Conservation (phyloP, 2,797 vertebrate species). For the Rhinophrynus dorsalis region DNA sequence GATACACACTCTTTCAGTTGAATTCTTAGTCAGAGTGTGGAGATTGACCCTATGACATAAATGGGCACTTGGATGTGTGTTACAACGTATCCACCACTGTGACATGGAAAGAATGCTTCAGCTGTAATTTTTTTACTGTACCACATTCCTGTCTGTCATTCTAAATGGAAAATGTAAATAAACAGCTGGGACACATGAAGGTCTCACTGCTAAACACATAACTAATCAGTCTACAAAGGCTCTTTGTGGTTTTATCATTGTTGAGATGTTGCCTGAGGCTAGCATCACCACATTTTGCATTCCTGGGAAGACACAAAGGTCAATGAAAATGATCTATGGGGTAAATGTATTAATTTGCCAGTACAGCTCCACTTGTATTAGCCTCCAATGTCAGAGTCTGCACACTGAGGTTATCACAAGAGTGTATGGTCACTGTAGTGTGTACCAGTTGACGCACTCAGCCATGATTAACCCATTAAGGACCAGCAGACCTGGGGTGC, state of each 20-base stretch:
- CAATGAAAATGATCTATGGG: neutral
- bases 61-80: neutral
- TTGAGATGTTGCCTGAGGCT: neutral
- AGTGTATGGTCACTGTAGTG: too few relatives aligned
- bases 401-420: too few relatives aligned
- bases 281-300: neutral
- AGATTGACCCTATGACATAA: neutral
- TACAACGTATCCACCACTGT: neutral
- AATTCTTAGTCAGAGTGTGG: too few relatives aligned
- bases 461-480: too few relatives aligned
- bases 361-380: too few relatives aligned
- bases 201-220: neutral
- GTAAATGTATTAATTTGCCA: too few relatives aligned
- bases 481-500: too few relatives aligned
- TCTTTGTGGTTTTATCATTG: neutral
- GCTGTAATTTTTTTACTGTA: slow-evolving; percentile 4
- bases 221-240: neutral
- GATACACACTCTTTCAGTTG: too few relatives aligned
- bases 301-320: neutral
- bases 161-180: slow-evolving; percentile 16
- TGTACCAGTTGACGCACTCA: too few relatives aligned
- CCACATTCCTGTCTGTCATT: slow-evolving; percentile 15
- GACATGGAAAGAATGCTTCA: neutral
- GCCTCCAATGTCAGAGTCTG: too few relatives aligned
- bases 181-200: slow-evolving; percentile 20